A percentile compares a stretch with the other conserved stretches of the same genome.
phyloP scores from a whole-genome alignment of 2,888 invertebrate species.

The Drosophila meridionalis region DNA sequence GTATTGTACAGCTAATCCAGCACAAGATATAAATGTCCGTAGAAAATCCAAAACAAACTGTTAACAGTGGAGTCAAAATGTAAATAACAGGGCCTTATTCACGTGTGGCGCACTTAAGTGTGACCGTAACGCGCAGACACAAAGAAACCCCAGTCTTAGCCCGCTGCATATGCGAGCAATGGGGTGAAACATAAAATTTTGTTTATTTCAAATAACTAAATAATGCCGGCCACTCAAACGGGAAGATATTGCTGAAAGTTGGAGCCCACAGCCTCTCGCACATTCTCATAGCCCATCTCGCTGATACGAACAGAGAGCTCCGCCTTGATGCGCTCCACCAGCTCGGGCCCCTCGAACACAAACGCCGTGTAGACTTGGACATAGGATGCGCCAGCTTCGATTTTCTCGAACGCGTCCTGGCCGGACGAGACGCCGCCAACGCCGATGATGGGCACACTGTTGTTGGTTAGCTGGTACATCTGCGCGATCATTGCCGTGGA shows the following conservation, averaged over 20 bases:
- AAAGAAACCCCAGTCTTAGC: not conserved
- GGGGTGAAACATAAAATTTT: not conserved
- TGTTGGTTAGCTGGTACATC: constrained; percentile 93
- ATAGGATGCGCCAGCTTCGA: constrained; percentile 96
- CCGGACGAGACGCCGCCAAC: constrained; percentile 98
- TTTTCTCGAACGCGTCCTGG: constrained; percentile 96
- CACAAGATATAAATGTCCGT: not conserved
- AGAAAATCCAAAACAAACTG: not conserved
- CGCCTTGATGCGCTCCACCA: constrained; percentile 91
- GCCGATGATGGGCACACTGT: constrained; percentile 95
- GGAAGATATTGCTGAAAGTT: constrained; percentile 75
- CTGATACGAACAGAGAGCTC: constrained; percentile 91
- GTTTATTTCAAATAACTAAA: not conserved
- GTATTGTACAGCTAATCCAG: not conserved
- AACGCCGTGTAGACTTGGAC: constrained; percentile 97
- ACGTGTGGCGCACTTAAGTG: not conserved
- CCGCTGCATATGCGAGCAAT: no score
- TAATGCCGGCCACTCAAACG: not conserved
- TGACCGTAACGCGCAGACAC: not conserved
- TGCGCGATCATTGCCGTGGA: constrained; percentile 95
- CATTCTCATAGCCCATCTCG: constrained; percentile 88
- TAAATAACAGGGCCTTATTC: not conserved
- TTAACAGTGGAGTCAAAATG: not conserved
- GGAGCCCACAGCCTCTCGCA: constrained; percentile 91
- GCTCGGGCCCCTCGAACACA: constrained; percentile 93